Base-by-base conservation (phyloP, 2,797 vertebrate species). In the Triplophysa bombifrons region DNA sequence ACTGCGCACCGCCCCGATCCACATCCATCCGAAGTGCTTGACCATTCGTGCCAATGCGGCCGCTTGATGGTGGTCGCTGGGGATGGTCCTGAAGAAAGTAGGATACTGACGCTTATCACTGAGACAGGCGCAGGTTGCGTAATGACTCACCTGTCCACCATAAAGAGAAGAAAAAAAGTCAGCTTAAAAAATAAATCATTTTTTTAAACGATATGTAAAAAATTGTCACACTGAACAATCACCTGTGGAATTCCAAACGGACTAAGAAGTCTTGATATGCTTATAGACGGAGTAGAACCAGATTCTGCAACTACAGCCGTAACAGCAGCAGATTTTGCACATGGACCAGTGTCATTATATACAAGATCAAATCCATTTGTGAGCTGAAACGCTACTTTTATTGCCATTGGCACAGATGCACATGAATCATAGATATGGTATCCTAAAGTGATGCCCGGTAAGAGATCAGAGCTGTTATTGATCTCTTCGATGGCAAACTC, bases 11-110 rank as follows among this genome's bases (percentile, higher is more conserved):
- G 41, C 44, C 46, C 90, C 90, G 2, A 92, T 85, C 91, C 90
- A 91, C 2, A 89, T 92, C 92, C 92, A 93, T 20, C 85, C 92
- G 41, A 90, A 92, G 58, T 87, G 83, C 78, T 91, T 92, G 68
- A 0, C 77, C 76, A 93, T 84, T 14, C 85, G 84, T 61, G 86
- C 90, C 72, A 93, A 74, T 1, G 88, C 90, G 0, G 85, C 86
- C 0, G 90, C 90, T 82, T 92, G 92, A 56, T 88, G 90, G 14
- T 90, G 87, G 20, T 93, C 92, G 60, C 91, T 93, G 3, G 92
- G 91, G 58, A 92, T 85, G n/a, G 76, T 84, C 56, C 83, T 80
- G 41, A 84, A 82, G 27, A 84, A 84, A 19, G 76, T 34, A 11
- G 80, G 80, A 56, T 76, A 64, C n/a, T 82, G 72, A 17, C 19